Percentiles rank a stretch among this genome's conserved stretches.
Evolutionary conservation across 2,888 invertebrate species (phyloP).

Genomic region (Drosophila planitibia): DNA sequence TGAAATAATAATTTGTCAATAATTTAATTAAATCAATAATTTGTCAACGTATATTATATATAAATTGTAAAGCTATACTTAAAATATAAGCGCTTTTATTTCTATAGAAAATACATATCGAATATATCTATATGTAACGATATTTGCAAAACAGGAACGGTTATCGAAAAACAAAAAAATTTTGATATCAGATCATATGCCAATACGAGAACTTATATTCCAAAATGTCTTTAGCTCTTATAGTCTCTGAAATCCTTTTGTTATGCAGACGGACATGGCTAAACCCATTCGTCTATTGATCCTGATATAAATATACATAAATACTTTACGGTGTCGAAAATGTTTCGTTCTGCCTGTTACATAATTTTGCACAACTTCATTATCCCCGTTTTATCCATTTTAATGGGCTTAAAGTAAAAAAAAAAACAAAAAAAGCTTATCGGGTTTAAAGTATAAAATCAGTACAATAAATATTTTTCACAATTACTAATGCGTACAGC

Average conservation of each 20-base stretch:
- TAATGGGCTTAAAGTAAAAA: too few relatives aligned
- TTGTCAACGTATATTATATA: not conserved
- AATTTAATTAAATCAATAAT: not conserved
- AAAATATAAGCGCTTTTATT: not conserved
- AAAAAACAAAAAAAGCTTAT: too few relatives aligned
- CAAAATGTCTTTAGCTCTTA: not conserved
- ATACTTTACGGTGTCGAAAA: not conserved
- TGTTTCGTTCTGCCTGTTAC: too few relatives aligned
- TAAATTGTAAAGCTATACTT: not conserved
- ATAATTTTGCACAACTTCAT: too few relatives aligned
- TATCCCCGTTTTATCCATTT: too few relatives aligned
- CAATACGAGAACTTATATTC: not conserved
- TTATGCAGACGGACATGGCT: not conserved
- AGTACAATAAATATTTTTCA: not conserved
- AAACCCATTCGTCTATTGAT: not conserved
- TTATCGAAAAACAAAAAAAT: not conserved
- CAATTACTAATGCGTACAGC: not conserved
- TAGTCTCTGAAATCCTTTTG: not conserved
- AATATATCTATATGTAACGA: not conserved
- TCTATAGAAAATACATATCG: not conserved
- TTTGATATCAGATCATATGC: not conserved
- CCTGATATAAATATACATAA: not conserved
- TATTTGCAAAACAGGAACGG: not conserved
- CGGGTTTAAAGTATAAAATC: not conserved
- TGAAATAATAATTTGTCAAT: too few relatives aligned